phyloP scores from a whole-genome alignment of 2,797 vertebrate genomes.

The Harpagifer antarcticus region DNA sequence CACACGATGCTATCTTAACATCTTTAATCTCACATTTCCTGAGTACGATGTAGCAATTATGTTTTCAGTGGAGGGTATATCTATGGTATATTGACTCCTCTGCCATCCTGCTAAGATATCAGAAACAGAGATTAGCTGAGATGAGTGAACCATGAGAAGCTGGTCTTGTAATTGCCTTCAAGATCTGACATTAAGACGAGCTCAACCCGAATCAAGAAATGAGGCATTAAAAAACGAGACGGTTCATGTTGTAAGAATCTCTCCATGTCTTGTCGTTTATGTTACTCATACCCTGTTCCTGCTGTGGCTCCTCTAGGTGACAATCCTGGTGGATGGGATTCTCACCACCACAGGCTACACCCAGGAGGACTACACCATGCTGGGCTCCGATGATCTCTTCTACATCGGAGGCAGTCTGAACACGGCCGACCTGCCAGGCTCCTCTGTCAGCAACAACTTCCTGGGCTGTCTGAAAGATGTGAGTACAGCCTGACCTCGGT shows the following conservation, averaged over 20 bases:
- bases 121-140: slow-evolving; percentile 67
- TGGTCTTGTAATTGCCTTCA: slow-evolving; percentile 69
- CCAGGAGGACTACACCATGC: slow-evolving; percentile 97
- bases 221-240: slow-evolving; percentile 72
- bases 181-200: slow-evolving; percentile 63
- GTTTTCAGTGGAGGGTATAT: slow-evolving; percentile 39
- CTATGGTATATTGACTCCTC: slow-evolving; percentile 57
- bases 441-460: slow-evolving; percentile 98
- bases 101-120: slow-evolving; percentile 60
- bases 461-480: slow-evolving; percentile 98
- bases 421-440: slow-evolving; percentile 94
- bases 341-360: slow-evolving; percentile 97
- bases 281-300: background rate
- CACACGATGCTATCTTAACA: slow-evolving; percentile 44
- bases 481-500: slow-evolving; percentile 79
- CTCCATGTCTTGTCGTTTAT: slow-evolving; percentile 32
- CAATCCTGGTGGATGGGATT: slow-evolving; percentile 94
- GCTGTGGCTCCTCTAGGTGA: slow-evolving; percentile 84
- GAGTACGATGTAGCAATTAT: slow-evolving; percentile 34
- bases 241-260: slow-evolving; percentile 56
- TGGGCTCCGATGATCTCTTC: slow-evolving; percentile 97
- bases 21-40: slow-evolving; percentile 66
- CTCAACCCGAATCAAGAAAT: slow-evolving; percentile 66
- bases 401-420: slow-evolving; percentile 96
- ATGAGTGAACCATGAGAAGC: slow-evolving; percentile 68